These are phyloP conservation scores for Drosophila guanche DNA, from an alignment of 1,140 invertebrate genomes.

Conservation along the genomic window DNA sequence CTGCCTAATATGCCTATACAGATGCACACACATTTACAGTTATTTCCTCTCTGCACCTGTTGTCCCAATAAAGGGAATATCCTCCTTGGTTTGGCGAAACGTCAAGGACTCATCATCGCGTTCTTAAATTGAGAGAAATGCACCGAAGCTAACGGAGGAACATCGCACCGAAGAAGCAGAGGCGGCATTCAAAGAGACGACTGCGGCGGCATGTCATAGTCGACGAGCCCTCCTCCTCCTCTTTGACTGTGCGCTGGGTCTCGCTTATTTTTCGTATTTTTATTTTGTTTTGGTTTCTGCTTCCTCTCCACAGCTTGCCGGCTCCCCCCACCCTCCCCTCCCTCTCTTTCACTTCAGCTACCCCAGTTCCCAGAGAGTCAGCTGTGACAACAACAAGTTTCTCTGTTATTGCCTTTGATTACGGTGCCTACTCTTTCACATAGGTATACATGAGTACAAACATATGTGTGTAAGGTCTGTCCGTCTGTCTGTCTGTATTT, in stretches of 20 bases:
- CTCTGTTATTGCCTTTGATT: constrained; percentile 60
- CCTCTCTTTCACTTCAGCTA: constrained; percentile 13
- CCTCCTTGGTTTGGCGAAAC: constrained; percentile 19
- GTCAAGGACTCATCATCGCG: constrained; percentile 19
- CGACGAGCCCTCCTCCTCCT: constrained; percentile 48
- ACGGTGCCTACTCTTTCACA: constrained; percentile 58
- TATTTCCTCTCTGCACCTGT: constrained; percentile 32
- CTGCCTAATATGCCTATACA: constrained; percentile 34
- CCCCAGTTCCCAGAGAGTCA: constrained; percentile 36
- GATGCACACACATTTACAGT: constrained; percentile 15
- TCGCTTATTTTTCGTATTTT: constrained; percentile 56
- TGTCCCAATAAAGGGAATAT: constrained; percentile 28
- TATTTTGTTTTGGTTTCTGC: constrained; percentile 61
- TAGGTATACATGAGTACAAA: constrained; percentile 17
- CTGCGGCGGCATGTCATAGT: constrained; percentile 50
- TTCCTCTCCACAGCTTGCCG: constrained; percentile 51
- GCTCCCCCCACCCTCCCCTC: constrained; percentile 29
- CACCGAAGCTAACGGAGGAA: constrained; percentile 22
- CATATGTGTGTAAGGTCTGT: neutral
- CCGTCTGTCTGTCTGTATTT: constrained; percentile 30
- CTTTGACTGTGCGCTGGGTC: constrained; percentile 51
- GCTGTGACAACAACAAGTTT: constrained; percentile 65
- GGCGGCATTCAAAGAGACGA: constrained; percentile 7
- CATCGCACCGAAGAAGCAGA: neutral
- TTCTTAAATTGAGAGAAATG: constrained; percentile 3